Base-by-base conservation (phyloP, 2,888 invertebrate genomes). In the Glaucopsyche alexis region DNA sequence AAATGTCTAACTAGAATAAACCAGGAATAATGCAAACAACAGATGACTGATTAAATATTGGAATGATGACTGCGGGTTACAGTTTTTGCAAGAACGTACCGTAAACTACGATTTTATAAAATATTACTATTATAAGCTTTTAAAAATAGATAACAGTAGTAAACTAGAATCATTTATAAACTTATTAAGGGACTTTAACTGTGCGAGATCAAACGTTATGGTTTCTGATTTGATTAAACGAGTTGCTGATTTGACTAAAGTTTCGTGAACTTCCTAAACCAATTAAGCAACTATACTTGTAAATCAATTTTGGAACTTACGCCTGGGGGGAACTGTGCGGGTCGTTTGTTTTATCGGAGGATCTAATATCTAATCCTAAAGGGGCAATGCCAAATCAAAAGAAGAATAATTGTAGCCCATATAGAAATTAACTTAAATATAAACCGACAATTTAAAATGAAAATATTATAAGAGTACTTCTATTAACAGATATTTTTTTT, bases 191-290 rank as follows among this genome's bases (percentile, higher is more conserved):
- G 11, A 60, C 13, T 14, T 40, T 29, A 66, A 66, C 42, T 69
- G 47, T 16, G 29, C 60, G 16, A 29, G 19, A 69, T 69, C 69
- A 49, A 69, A 69, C 69, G 47, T 49, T 69, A 69, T 49, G 69
- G 69, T 69, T 69, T n/a, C 69, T 69, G 69, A 69, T 69, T 69
- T 69, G 69, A 69, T 49, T 69, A 47, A 69, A 69, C 47, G 45
- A 49, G 69, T 69, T 69, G 69, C 47, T 47, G 47, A 69, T 69
- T 69, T 69, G 69, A 69, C 47, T 69, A 69, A 69, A 69, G 14
- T 38, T 69, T 29, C 69, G 47, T 45, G 14, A 69, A 69, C 69
- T 69, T 69, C 49, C 47, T 69, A 45, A 69, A 69, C 45, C 47
- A 69, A 47, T 47, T 47, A 47, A 45, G 45, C 67, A 69, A 69